Percentiles rank a stretch among this genome's conserved stretches.
Conservation (phyloP, 2,113 vertebrate genomes). For the Pachypanchax playfairii region DNA sequence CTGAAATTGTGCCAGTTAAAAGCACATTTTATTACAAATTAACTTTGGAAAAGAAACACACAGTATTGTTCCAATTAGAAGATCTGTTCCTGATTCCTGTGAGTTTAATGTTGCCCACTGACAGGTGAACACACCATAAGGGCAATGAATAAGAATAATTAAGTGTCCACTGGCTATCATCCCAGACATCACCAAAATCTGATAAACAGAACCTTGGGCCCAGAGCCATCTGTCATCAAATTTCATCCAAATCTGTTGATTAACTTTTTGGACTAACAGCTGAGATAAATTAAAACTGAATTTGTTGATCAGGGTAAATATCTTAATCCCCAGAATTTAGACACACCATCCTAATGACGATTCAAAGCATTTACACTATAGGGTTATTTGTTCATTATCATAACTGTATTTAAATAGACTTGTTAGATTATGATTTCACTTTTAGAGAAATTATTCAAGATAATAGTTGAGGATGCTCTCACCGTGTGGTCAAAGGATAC, state of each 20-base stretch:
- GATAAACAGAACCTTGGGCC: conserved; percentile 47
- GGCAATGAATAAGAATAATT: conserved; percentile 11
- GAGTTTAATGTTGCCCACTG: not conserved
- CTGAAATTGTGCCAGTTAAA: too few relatives aligned
- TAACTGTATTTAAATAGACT: too few relatives aligned
- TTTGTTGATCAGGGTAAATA: not conserved
- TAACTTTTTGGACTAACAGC: not conserved
- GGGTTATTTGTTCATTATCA: too few relatives aligned
- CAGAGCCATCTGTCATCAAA: conserved; percentile 47
- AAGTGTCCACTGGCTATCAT: conserved; percentile 38
- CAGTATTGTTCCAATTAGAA: not conserved
- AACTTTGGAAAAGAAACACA: not conserved
- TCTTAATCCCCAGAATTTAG: not conserved
- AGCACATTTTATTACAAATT: not conserved
- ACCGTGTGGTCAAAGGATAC: too few relatives aligned
- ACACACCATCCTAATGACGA: not conserved
- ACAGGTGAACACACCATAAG: conserved; percentile 20
- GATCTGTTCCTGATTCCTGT: not conserved
- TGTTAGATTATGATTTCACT: too few relatives aligned
- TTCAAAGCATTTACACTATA: not conserved
- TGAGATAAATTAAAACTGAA: not conserved
- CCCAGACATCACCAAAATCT: conserved; percentile 46
- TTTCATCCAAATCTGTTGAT: not conserved
- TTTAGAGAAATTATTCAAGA: too few relatives aligned
- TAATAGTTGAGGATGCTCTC: too few relatives aligned